Evolutionary conservation across 2,797 vertebrate genomes (phyloP), one percentile per base, ranked within the genome.

Genomic region (Coregonus sp.): DNA sequence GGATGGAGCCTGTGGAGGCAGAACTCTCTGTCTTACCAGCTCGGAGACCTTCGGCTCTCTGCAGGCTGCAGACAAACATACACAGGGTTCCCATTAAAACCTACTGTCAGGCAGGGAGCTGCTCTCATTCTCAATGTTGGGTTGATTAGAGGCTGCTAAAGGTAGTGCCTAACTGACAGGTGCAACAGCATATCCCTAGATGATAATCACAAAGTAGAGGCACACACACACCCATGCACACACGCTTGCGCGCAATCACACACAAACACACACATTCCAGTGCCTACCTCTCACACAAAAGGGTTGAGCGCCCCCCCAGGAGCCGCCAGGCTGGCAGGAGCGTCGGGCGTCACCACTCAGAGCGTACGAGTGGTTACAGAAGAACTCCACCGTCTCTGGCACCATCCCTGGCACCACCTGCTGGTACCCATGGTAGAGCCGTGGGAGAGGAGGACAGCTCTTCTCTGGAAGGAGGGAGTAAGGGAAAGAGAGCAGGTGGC

Each of bases 41-140:
- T 98, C 97, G 80, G 98, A 97, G 78, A 97, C 96, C 94, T 97
- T 99, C 77, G 97, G 97, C 89, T 98, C 97, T 87, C 95, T 94
- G 88, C 98, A 99, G 77, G 97, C 98, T 99, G 88, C 74, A 91
- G 85, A 86, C 15, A 87, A 86, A 68, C 61, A 73, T 40, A 72
- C 70, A 72, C 70, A 72, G 63, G 14, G n/a, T 33, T 47, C 16
- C 3, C 1, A 78, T 74, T 72, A 50, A 61, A 16, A 47, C 40
- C 37, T 75, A 14, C n/a, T n/a, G 69, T 71, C 16, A 67, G 54
- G 1, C n/a, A 25, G 20, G 40, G 14, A 73, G 20, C 33, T 78
- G 50, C 51, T 77, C 40, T 69, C 54, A 66, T 79, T 61, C 54
- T 73, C 1, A 67, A 67, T 72, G 73, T 2, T 9, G 20, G 16